These are phyloP conservation scores for Chelmon rostratus DNA, from an alignment of 2,797 vertebrate species.

Conservation along the genomic window DNA sequence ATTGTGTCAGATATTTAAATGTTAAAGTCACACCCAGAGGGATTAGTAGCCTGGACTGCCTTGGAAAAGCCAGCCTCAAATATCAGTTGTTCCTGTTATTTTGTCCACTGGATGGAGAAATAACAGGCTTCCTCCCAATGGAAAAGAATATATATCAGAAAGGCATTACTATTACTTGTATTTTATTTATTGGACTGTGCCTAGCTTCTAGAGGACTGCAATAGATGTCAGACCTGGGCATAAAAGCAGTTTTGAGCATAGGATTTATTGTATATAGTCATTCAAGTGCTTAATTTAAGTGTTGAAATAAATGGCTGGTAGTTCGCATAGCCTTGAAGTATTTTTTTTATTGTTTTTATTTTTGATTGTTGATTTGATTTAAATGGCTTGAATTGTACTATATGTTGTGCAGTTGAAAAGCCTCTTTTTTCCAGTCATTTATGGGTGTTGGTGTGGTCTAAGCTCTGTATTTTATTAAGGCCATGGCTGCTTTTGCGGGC, in stretches of 20 bases:
- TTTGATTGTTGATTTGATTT: background rate
- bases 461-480: conserved; percentile 38
- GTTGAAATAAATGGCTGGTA: background rate
- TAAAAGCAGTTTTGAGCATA: background rate
- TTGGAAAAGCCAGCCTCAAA: background rate
- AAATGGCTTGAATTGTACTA: background rate
- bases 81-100: background rate
- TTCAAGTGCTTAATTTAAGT: background rate
- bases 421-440: background rate
- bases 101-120: background rate
- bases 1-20: conserved; percentile 23
- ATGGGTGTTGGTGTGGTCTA: conserved; percentile 27
- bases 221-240: background rate
- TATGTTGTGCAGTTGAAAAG: background rate
- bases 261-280: background rate
- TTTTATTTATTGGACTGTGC: background rate
- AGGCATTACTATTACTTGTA: background rate
- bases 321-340: background rate
- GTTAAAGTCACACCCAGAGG: background rate
- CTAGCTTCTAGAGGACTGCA: background rate
- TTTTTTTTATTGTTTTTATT: background rate
- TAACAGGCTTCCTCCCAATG: background rate
- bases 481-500: conserved; percentile 41
- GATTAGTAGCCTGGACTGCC: background rate
- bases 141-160: background rate